These are phyloP conservation scores for Xiphias gladius DNA, from an alignment of 2,113 vertebrate species.

Conservation along the genomic window DNA sequence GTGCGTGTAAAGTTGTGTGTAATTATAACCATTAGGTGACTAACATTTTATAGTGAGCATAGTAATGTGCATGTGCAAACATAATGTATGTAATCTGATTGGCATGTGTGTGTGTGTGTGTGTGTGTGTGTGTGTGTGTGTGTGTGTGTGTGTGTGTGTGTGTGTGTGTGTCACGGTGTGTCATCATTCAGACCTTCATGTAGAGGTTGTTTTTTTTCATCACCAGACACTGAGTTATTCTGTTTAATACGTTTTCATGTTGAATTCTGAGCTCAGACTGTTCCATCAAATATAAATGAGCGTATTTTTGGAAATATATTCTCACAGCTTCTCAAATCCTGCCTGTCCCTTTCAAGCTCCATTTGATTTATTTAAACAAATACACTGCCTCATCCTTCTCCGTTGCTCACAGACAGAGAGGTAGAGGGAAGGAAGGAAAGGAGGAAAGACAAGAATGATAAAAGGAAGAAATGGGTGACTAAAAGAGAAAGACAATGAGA, in stretches of 20 bases:
- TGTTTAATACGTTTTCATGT: constrained; percentile 36
- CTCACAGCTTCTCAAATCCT: too few relatives aligned
- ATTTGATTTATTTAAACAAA: neutral
- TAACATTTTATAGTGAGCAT: constrained; percentile 6
- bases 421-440: neutral
- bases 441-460: neutral
- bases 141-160: neutral
- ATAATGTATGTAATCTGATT: constrained; percentile 49
- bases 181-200: constrained; percentile 7
- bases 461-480: too few relatives aligned
- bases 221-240: constrained; percentile 1
- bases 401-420: too few relatives aligned
- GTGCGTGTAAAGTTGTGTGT: constrained; percentile 8
- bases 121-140: constrained; percentile 10
- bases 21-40: constrained; percentile 33
- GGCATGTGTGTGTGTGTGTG: constrained; percentile 16
- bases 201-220: neutral
- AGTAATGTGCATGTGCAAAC: constrained; percentile 20
- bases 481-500: too few relatives aligned
- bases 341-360: neutral
- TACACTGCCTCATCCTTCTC: neutral
- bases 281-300: neutral
- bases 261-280: constrained; percentile 1
- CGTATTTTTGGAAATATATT: neutral
- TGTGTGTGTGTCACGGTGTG: neutral